phyloP scores from a whole-genome alignment of 2,113 vertebrate species.

The Phycodurus eques region DNA sequence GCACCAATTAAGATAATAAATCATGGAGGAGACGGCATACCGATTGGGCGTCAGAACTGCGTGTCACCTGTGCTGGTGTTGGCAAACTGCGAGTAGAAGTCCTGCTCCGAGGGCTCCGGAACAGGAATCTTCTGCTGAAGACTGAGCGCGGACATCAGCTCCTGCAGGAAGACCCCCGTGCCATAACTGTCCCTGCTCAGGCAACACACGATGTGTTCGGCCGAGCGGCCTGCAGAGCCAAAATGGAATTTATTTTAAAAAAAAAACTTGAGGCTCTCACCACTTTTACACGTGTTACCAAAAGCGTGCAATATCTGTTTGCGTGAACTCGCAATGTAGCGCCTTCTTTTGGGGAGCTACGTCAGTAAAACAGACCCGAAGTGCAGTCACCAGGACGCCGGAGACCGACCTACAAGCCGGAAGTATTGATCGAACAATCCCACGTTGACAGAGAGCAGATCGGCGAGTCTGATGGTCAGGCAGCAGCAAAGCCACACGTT shows the following conservation, averaged over 20 bases:
- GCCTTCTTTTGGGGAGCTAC: too few relatives aligned
- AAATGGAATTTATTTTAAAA: too few relatives aligned
- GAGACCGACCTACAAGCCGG: constrained; percentile 84
- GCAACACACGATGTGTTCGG: constrained; percentile 85
- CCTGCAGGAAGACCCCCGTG: constrained; percentile 89
- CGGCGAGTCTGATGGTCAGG: constrained; percentile 55
- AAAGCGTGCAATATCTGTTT: too few relatives aligned
- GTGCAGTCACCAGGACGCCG: neutral
- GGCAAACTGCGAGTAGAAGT: constrained; percentile 96
- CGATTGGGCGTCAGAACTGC: neutral
- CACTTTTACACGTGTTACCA: too few relatives aligned
- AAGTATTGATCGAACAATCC: constrained; percentile 98
- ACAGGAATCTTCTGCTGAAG: constrained; percentile 85
- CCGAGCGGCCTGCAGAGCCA: constrained; percentile 62
- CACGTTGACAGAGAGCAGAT: constrained; percentile 87
- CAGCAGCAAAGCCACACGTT: constrained; percentile 76
- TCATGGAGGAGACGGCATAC: too few relatives aligned
- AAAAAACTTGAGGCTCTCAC: too few relatives aligned
- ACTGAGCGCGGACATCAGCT: constrained; percentile 91
- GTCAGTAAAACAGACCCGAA: too few relatives aligned
- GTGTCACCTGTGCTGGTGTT: constrained; percentile 83
- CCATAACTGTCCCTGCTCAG: constrained; percentile 90
- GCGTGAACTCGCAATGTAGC: too few relatives aligned
- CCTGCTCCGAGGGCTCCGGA: constrained; percentile 88
- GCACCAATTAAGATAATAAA: too few relatives aligned